Conservation (phyloP, 2,888 invertebrate genomes). For the Dryocosmus kuriphilus region DNA sequence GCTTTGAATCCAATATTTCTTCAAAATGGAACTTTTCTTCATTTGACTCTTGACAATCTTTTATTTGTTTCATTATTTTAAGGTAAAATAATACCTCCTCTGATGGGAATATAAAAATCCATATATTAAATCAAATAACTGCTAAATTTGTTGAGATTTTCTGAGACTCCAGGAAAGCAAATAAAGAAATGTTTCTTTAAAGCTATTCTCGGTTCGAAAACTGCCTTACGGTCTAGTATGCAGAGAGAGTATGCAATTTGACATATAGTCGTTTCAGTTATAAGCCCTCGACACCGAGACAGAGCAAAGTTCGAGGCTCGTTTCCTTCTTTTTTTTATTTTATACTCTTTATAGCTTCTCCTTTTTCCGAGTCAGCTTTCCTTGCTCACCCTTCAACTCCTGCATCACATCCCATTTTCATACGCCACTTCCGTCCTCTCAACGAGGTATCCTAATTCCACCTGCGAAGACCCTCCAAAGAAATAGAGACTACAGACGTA, state of each 20-base stretch:
- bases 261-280: slow-evolving; percentile 41
- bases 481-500: not conserved
- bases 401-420: slow-evolving; percentile 38
- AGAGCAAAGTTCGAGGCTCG: slow-evolving; percentile 38
- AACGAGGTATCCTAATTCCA: slow-evolving; percentile 37
- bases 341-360: slow-evolving; percentile 30
- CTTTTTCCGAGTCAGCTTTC: slow-evolving; percentile 26
- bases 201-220: slow-evolving; percentile 23
- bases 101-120: too few relatives aligned
- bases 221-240: slow-evolving; percentile 4
- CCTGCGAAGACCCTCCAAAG: slow-evolving; percentile 30
- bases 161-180: not conserved
- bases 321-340: slow-evolving; percentile 24
- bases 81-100: too few relatives aligned
- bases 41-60: too few relatives aligned
- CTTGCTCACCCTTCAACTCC: slow-evolving; percentile 34
- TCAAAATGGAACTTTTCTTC: too few relatives aligned
- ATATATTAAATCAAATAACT: not conserved
- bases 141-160: not conserved
- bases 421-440: slow-evolving; percentile 32
- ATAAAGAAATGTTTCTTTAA: slow-evolving; percentile 15
- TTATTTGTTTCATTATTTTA: too few relatives aligned
- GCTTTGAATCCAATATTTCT: too few relatives aligned
- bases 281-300: slow-evolving; percentile 33
- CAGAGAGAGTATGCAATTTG: slow-evolving; percentile 32